A percentile compares a stretch with the other conserved stretches of the same genome.
Evolutionary conservation across 2,113 vertebrate species (phyloP).

Genomic region (Balaeniceps rex): DNA sequence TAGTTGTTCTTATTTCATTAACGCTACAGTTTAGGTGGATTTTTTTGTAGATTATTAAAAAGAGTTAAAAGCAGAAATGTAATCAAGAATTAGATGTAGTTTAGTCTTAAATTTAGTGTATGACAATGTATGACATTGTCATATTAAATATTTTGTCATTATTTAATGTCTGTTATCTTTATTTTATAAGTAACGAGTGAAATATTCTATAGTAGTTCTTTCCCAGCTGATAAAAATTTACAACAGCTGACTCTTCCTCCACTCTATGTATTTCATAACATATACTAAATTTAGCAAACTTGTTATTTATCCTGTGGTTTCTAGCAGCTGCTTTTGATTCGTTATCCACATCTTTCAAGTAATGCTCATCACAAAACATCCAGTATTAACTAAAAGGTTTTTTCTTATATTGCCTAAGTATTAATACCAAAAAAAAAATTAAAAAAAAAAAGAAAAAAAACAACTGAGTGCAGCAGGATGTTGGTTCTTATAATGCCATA

Average conservation of each 20-base stretch:
- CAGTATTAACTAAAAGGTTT: not conserved
- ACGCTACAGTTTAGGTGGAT: not conserved
- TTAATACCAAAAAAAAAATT: not conserved
- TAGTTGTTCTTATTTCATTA: not conserved
- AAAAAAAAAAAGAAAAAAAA: not conserved
- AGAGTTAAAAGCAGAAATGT: not conserved
- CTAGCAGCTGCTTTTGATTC: slow-evolving; percentile 53
- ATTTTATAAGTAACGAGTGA: not conserved
- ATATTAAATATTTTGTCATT: not conserved
- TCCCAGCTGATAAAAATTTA: slow-evolving; percentile 4
- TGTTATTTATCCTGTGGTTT: slow-evolving; percentile 21
- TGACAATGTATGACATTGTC: too few relatives aligned
- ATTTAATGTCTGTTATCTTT: not conserved
- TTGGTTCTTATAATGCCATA: slow-evolving; percentile 48
- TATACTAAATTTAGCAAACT: slow-evolving; percentile 42
- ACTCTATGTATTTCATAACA: slow-evolving; percentile 39
- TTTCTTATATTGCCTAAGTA: slow-evolving; percentile 1
- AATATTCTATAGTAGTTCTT: not conserved
- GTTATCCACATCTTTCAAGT: slow-evolving; percentile 14
- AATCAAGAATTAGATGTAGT: not conserved
- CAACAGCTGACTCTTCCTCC: not conserved
- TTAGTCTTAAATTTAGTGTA: not conserved
- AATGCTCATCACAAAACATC: slow-evolving; percentile 25
- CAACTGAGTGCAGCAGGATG: not conserved
- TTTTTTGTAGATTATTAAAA: not conserved